Percentiles rank a stretch among this genome's conserved stretches.
Conservation (phyloP, 2,888 invertebrate genomes). For the Allacma fusca region DNA sequence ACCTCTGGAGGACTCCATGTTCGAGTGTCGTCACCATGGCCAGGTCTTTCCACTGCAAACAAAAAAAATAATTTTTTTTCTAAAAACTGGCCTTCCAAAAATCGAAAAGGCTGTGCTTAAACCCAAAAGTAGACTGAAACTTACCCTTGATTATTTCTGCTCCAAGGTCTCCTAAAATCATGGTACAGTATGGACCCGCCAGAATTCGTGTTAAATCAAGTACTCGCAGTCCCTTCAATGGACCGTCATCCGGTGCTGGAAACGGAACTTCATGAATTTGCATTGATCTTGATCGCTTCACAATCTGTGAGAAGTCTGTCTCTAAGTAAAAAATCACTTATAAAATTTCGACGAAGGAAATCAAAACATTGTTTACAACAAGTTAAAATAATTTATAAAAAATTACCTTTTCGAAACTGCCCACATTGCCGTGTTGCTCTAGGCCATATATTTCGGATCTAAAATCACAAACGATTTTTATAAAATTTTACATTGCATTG, state of each 20-base stretch:
- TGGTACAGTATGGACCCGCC: constrained; percentile 93
- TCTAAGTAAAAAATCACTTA: neutral
- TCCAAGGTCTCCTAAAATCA: constrained; percentile 76
- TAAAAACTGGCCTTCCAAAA: too few species aligned
- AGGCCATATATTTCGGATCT: too few species aligned
- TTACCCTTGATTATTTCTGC: constrained; percentile 64
- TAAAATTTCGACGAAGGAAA: too few species aligned
- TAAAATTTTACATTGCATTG: too few species aligned
- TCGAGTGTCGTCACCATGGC: constrained; percentile 84
- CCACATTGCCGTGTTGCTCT: too few species aligned
- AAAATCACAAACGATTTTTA: too few species aligned
- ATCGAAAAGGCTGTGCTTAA: too few species aligned
- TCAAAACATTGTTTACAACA: too few species aligned
- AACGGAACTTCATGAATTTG: neutral
- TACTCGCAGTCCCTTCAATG: constrained; percentile 76
- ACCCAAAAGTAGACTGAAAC: neutral
- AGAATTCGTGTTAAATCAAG: constrained; percentile 85
- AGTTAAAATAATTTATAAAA: too few species aligned
- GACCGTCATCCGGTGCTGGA: constrained; percentile 63
- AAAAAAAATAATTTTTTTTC: too few species aligned
- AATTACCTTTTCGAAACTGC: too few species aligned
- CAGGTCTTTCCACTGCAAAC: constrained; percentile 87
- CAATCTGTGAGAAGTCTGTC: neutral
- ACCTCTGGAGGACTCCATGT: constrained; percentile 93
- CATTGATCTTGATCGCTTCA: neutral